A percentile compares a stretch with the other conserved stretches of the same genome.
Evolutionary conservation across 2,888 invertebrate genomes (phyloP).

Genomic region (Aphrophora alni): DNA sequence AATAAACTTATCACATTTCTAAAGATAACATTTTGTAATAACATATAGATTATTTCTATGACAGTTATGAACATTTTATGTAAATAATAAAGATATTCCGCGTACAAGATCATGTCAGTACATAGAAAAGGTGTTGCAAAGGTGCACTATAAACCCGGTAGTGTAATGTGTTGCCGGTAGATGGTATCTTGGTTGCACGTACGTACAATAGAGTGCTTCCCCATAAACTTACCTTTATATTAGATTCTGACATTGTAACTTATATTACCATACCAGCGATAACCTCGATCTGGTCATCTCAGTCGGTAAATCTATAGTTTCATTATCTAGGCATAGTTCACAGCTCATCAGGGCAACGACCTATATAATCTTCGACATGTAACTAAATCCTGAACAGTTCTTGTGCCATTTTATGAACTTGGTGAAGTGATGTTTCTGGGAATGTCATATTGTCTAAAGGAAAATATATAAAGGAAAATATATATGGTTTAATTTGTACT

Average conservation of each 20-base stretch:
- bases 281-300: neutral
- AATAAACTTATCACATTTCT: no score
- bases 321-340: neutral
- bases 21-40: no score
- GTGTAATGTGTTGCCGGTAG: neutral
- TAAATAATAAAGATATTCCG: neutral
- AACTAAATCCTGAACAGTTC: no score
- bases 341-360: neutral
- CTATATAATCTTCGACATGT: no score
- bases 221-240: neutral
- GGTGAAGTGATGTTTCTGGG: no score
- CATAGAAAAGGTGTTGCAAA: neutral
- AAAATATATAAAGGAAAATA: no score
- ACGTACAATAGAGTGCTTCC: neutral
- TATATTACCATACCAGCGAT: neutral
- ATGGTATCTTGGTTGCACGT: neutral
- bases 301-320: neutral
- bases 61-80: neutral
- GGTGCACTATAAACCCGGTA: neutral
- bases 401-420: no score
- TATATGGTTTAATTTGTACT: no score
- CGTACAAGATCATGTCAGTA: neutral
- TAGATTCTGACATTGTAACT: neutral
- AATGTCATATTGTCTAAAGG: no score
- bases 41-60: neutral